Base-by-base conservation (phyloP, 2,888 invertebrate genomes). In the Drosophila falleni region DNA sequence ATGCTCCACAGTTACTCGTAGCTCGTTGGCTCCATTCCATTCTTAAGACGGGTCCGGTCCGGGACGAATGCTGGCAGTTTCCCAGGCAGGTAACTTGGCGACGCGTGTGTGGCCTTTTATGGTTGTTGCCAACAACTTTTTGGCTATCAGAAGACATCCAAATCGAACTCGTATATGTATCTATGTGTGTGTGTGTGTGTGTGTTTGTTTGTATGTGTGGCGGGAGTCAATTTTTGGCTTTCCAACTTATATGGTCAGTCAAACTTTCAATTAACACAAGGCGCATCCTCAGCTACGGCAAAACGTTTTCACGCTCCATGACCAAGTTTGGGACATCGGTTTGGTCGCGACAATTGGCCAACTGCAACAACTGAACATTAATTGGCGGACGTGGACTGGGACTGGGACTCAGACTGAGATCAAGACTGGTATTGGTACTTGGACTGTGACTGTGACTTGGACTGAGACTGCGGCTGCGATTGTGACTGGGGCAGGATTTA, bases 231-330 rank as follows among this genome's bases (percentile, higher is more conserved):
- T 67, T 75, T 87, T 80, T 89, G 81, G 89, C 73, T 70, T 44
- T 59, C 78, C 62, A 64, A 63, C 89, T 76, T 87, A 84, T 89
- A 89, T 84, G 84, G 84, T 65, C 76, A 70, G 70, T 78, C 73
- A 83, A 87, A 84, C 84, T 89, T 84, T 87, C 89, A 84, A 84
- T 89, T 84, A 84, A 84, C 84, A 87, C 88, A 88, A 47, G 63
- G 81, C 80, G 84, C 84, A 84, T 84, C 84, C 84, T 89, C 87
- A 76, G 84, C 75, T 67, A 55, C 58, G 51, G 55, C 41, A 49
- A 79, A 73, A 59, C 83, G 81, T 78, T 88, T 84, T 83, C 89
- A 88, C 89, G 84, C 84, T 84, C 71, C 68, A 78, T 78, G 89
- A 68, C 84, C 89, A 89, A 87, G 69, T 81, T 86, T 73, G 89